Conservation (phyloP, 2,888 invertebrate genomes). For the Drosophila limbata region DNA sequence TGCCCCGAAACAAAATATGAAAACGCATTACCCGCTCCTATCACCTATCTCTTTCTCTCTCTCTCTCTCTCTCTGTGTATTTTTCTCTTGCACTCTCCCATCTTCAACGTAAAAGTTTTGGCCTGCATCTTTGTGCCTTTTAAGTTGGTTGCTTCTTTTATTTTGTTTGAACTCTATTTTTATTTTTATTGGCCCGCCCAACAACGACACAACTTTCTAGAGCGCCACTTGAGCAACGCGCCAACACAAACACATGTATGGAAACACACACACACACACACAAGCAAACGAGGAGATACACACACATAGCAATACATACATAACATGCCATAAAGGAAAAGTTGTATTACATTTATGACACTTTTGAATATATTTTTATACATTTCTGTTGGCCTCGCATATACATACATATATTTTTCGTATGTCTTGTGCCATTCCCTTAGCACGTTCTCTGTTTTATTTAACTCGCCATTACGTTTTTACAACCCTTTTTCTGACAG, state of each 20-base stretch:
- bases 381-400: slow-evolving; percentile 62
- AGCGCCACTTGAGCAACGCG: slow-evolving; percentile 67
- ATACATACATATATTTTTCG: slow-evolving; percentile 43
- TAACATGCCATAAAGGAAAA: slow-evolving; percentile 68
- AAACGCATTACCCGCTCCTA: slow-evolving; percentile 52
- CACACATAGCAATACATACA: slow-evolving; percentile 5
- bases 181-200: slow-evolving; percentile 72
- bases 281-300: slow-evolving; percentile 1
- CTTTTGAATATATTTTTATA: slow-evolving; percentile 74
- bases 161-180: slow-evolving; percentile 71
- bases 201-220: slow-evolving; percentile 62
- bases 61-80: background rate
- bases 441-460: slow-evolving; percentile 78
- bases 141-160: slow-evolving; percentile 52
- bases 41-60: background rate
- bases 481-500: slow-evolving; percentile 73
- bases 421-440: slow-evolving; percentile 24
- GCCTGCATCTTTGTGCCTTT: slow-evolving; percentile 52
- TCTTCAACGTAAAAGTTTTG: slow-evolving; percentile 55
- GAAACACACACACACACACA: slow-evolving; percentile 16
- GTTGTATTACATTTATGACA: slow-evolving; percentile 80
- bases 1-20: slow-evolving; percentile 57
- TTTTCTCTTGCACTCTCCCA: background rate
- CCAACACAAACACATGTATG: slow-evolving; percentile 48
- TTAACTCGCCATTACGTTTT: slow-evolving; percentile 80